phyloP scores from a whole-genome alignment of 2,888 invertebrate genomes.

The Lapara coniferarum region DNA sequence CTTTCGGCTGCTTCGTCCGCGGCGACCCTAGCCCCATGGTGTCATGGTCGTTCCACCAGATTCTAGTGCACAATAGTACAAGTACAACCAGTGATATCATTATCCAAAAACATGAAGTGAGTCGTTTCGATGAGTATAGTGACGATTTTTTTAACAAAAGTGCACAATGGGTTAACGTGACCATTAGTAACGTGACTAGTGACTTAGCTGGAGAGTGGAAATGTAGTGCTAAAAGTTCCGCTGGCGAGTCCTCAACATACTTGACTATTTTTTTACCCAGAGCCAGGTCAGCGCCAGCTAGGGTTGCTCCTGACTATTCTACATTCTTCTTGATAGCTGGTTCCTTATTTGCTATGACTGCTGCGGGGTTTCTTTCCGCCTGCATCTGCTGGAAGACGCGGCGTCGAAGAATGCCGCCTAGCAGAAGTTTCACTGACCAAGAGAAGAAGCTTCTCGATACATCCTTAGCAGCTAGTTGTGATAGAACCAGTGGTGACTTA shows the following conservation, averaged over 20 bases:
- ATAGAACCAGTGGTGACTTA: conserved; percentile 86
- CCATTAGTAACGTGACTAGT: conserved; percentile 91
- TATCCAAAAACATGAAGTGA: conserved; percentile 58
- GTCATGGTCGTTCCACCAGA: conserved; percentile 90
- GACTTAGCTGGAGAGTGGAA: conserved; percentile 93
- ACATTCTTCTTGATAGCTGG: conserved; percentile 88
- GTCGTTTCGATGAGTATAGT: conserved; percentile 66
- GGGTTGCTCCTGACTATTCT: conserved; percentile 88
- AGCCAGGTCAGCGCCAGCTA: conserved; percentile 89
- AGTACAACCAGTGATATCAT: conserved; percentile 63
- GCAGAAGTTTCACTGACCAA: conserved; percentile 92
- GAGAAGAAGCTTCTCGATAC: conserved; percentile 93
- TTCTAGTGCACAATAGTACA: conserved; percentile 62
- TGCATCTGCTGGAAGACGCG: conserved; percentile 86
- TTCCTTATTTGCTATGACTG: conserved; percentile 86
- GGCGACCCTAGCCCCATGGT: conserved; percentile 93
- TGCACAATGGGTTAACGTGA: conserved; percentile 90
- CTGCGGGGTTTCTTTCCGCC: conserved; percentile 82
- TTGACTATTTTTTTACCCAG: conserved; percentile 80
- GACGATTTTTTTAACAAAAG: conserved; percentile 75
- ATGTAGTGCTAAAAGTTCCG: conserved; percentile 89
- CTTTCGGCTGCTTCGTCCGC: conserved; percentile 90
- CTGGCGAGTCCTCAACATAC: conserved; percentile 85
- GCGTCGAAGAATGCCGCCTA: conserved; percentile 87
- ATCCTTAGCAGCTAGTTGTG: conserved; percentile 86